A percentile compares a stretch with the other conserved stretches of the same genome.
Evolutionary conservation across 2,888 invertebrate species (phyloP).

Genomic region (Palloptera scutellata): DNA sequence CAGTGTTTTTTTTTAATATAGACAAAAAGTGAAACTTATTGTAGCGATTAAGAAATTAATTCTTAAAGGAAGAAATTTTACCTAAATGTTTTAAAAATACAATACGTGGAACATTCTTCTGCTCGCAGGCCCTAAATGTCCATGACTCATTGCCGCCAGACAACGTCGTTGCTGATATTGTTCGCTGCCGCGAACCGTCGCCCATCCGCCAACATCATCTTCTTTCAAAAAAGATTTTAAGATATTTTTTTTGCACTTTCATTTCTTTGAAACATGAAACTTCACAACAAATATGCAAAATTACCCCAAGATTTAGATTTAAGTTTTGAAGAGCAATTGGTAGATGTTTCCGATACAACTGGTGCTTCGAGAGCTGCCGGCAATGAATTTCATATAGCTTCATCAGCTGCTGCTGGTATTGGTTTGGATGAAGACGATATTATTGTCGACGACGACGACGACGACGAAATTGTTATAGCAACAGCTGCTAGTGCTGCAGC

Average conservation of each 20-base stretch:
- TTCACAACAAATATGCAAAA: constrained; percentile 63
- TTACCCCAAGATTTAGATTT: constrained; percentile 64
- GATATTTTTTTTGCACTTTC: background rate
- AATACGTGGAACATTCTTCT: too few relatives aligned
- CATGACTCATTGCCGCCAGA: too few relatives aligned
- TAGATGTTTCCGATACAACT: constrained; percentile 43
- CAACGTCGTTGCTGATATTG: too few relatives aligned
- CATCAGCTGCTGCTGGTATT: constrained; percentile 28
- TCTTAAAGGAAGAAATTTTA: too few relatives aligned
- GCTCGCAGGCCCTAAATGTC: too few relatives aligned
- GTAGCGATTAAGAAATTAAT: too few relatives aligned
- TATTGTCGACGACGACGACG: constrained; percentile 38
- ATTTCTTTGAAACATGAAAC: constrained; percentile 52
- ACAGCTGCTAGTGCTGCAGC: constrained; percentile 43
- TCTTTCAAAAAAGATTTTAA: too few relatives aligned
- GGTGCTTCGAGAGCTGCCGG: constrained; percentile 35
- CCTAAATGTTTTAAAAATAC: too few relatives aligned
- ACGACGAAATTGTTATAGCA: constrained; percentile 57
- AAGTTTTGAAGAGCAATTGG: constrained; percentile 59
- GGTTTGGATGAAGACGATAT: constrained; percentile 48
- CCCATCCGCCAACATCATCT: too few relatives aligned
- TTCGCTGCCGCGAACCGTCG: too few relatives aligned
- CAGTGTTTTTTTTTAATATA: too few relatives aligned
- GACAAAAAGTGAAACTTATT: too few relatives aligned
- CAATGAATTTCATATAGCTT: constrained; percentile 45